These are phyloP conservation scores for Promerops cafer DNA, from an alignment of 2,113 vertebrate genomes.

Conservation along the genomic window DNA sequence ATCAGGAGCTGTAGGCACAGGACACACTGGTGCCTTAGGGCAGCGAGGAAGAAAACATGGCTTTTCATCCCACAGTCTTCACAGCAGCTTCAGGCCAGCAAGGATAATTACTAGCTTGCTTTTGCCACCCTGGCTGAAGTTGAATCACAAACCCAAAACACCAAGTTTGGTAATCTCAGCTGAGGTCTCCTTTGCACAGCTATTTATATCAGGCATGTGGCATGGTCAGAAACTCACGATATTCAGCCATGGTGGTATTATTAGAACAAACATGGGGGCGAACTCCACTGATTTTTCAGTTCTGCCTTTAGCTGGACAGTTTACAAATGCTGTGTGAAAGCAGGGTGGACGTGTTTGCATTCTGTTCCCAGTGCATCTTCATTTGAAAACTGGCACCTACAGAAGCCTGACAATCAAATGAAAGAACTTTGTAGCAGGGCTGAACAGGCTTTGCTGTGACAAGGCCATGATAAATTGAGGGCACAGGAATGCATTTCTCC, in stretches of 20 bases:
- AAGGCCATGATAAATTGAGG: background rate
- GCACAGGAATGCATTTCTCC: background rate
- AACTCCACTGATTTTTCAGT: background rate
- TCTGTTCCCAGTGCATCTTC: background rate
- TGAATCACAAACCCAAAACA: background rate
- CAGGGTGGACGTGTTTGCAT: background rate
- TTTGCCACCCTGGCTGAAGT: background rate
- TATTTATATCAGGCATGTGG: background rate
- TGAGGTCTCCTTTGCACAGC: background rate
- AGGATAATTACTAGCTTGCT: background rate
- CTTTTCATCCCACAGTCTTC: accelerated
- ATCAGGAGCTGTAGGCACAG: background rate
- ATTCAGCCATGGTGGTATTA: background rate
- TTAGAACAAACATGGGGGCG: background rate
- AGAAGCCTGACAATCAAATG: background rate
- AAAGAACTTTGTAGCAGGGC: background rate
- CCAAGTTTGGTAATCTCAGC: constrained; percentile 21
- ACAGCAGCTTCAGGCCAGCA: background rate
- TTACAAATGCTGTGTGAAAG: background rate
- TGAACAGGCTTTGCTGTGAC: background rate
- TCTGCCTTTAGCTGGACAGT: background rate
- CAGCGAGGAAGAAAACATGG: accelerated
- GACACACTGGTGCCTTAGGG: accelerated
- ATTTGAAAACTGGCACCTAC: background rate
- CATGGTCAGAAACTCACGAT: background rate